Evolutionary conservation across 2,888 invertebrate genomes (phyloP).

Genomic region (Meta bourneti): DNA sequence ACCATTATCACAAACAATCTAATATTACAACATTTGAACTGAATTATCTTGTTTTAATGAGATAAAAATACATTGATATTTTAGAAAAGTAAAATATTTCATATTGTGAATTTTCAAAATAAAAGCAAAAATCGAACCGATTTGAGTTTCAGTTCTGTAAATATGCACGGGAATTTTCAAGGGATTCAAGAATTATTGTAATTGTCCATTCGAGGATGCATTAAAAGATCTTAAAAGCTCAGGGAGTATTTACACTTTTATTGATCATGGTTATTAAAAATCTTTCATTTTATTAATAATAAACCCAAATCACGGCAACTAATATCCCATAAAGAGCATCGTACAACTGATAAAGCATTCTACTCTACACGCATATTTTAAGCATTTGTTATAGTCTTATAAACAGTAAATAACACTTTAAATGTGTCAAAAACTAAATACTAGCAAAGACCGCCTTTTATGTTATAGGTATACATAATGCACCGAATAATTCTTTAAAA

Average conservation of each 20-base stretch:
- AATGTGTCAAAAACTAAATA: conserved; percentile 1
- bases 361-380: neutral
- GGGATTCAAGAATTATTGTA: too few relatives aligned
- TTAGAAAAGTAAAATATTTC: too few relatives aligned
- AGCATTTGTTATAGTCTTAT: neutral
- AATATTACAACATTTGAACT: too few relatives aligned
- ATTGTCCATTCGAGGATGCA: neutral
- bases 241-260: neutral
- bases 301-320: neutral
- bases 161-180: too few relatives aligned
- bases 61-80: too few relatives aligned
- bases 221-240: neutral
- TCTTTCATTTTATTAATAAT: neutral
- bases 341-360: conserved; percentile 1
- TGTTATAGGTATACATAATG: conserved; percentile 35
- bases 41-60: too few relatives aligned
- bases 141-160: too few relatives aligned
- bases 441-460: conserved; percentile 7
- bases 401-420: conserved; percentile 37
- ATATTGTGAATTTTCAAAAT: too few relatives aligned
- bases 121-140: too few relatives aligned
- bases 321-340: neutral
- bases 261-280: neutral
- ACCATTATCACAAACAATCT: too few relatives aligned
- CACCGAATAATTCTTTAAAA: conserved; percentile 46